phyloP scores from a whole-genome alignment of 2,888 invertebrate genomes.

The Caenorhabditis becei region DNA sequence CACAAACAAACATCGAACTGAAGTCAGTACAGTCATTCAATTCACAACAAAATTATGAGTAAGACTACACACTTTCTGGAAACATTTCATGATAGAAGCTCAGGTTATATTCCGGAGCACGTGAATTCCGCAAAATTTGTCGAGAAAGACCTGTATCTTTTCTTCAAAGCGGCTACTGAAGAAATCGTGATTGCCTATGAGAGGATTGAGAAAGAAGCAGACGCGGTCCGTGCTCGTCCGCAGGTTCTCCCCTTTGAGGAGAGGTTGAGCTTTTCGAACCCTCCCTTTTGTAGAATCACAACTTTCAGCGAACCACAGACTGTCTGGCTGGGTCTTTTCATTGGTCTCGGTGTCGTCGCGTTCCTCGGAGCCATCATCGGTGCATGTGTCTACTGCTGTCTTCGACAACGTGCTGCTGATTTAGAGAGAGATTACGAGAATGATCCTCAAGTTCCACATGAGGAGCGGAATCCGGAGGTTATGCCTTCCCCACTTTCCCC shows the following conservation, averaged over 20 bases:
- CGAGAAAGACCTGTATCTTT: background rate
- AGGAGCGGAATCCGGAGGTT: background rate
- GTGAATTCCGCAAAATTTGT: background rate
- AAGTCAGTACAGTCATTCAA: background rate
- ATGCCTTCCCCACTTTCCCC: background rate
- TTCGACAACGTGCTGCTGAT: background rate
- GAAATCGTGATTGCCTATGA: background rate
- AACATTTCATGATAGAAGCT: background rate
- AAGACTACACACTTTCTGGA: background rate
- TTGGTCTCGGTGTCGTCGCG: slow-evolving; percentile 8
- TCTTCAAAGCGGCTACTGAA: background rate
- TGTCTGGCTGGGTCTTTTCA: background rate
- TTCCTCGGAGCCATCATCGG: background rate
- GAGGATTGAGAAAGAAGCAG: background rate
- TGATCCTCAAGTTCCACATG: background rate
- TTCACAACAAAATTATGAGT: background rate
- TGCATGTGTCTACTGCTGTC: background rate
- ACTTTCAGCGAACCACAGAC: background rate
- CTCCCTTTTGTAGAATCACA: background rate
- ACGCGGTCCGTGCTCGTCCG: background rate
- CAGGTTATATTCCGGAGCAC: background rate
- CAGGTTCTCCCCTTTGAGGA: background rate
- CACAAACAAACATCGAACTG: background rate
- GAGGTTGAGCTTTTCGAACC: background rate
- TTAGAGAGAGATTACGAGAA: background rate